Percentiles rank a stretch among this genome's conserved stretches.
phyloP scores from a whole-genome alignment of 2,797 vertebrate species.

The Acridotheres tristis region DNA sequence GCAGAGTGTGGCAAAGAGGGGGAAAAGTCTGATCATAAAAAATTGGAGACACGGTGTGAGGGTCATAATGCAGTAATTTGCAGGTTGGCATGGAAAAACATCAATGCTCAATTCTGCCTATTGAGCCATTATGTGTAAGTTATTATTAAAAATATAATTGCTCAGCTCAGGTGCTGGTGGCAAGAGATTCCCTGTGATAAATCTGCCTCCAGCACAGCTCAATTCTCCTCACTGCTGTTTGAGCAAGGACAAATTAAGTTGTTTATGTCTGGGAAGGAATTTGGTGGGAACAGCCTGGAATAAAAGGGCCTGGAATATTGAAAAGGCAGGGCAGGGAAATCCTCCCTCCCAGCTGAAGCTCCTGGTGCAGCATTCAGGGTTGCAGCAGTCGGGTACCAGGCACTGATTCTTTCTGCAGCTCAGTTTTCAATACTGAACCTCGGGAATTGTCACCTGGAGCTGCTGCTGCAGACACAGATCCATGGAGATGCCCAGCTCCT shows the following conservation, averaged over 20 bases:
- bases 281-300: neutral
- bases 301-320: neutral
- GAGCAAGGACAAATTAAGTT: neutral
- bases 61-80: neutral
- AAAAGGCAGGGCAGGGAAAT: neutral
- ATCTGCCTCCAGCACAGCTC: neutral
- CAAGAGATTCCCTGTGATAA: neutral
- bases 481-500: neutral
- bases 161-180: constrained; percentile 3
- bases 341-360: neutral
- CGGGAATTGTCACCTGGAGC: neutral
- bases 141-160: constrained; percentile 18
- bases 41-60: neutral
- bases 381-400: neutral
- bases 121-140: neutral
- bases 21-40: neutral
- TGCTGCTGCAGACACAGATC: neutral
- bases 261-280: neutral
- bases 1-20: neutral
- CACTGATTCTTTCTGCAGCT: neutral
- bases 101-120: neutral
- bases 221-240: neutral
- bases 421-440: neutral
- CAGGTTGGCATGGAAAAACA: neutral
- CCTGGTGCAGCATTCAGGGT: neutral